phyloP scores from a whole-genome alignment of 2,797 vertebrate species.

The Poecilia velifera region DNA sequence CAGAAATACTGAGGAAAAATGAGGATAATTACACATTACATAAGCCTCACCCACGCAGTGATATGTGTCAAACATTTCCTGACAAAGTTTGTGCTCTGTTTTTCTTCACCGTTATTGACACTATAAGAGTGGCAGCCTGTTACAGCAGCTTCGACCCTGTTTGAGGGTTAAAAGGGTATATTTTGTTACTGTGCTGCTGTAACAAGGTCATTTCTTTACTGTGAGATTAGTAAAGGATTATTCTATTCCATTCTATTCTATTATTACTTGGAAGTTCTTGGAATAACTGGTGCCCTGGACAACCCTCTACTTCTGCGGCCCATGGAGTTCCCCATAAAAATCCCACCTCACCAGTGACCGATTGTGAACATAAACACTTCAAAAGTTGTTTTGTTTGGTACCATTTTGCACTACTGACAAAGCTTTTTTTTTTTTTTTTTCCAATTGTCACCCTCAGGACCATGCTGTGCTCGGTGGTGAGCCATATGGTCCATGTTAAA shows the following conservation, averaged over 20 bases:
- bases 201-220: too few relatives aligned
- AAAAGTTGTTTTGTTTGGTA: neutral
- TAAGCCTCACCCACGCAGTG: slow-evolving; percentile 3
- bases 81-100: slow-evolving; percentile 34
- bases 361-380: neutral
- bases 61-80: slow-evolving; percentile 46
- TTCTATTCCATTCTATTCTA: neutral
- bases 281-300: neutral
- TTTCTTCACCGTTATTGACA: slow-evolving; percentile 13
- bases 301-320: neutral
- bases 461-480: neutral
- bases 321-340: neutral
- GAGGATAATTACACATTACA: slow-evolving; percentile 31
- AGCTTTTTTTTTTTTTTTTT: neutral
- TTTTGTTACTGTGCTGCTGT: too few relatives aligned
- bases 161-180: too few relatives aligned
- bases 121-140: too few relatives aligned
- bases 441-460: neutral
- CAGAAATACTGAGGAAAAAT: slow-evolving; percentile 89
- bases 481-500: neutral
- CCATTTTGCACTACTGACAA: neutral
- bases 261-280: neutral
- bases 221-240: too few relatives aligned
- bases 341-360: neutral
- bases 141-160: too few relatives aligned